Conservation (phyloP, 1,140 invertebrate species). For the Cepaea nemoralis region DNA sequence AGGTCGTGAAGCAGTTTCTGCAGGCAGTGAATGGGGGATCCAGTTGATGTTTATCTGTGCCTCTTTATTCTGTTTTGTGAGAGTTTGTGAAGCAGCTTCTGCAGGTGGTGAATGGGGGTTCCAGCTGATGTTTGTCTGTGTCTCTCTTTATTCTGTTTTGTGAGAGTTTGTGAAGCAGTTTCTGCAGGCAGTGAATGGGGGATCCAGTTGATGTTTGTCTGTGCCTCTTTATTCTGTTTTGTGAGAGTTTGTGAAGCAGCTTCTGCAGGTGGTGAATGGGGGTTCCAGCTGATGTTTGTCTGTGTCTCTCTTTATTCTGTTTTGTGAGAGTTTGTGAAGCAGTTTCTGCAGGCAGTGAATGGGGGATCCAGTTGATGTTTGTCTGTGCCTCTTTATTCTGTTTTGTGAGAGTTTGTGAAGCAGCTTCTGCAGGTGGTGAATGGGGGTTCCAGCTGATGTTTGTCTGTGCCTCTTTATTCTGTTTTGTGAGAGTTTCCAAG, state of each 20-base stretch:
- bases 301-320: too few species aligned
- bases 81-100: slow-evolving; percentile 70
- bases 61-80: too few species aligned
- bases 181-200: slow-evolving; percentile 8
- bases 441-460: neutral
- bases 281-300: neutral
- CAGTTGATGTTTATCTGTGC: neutral
- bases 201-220: neutral
- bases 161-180: slow-evolving; percentile 72
- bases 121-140: neutral
- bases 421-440: slow-evolving; percentile 54
- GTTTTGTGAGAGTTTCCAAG: too few species aligned
- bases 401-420: too few species aligned
- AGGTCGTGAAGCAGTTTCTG: slow-evolving; percentile 68
- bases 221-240: too few species aligned
- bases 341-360: slow-evolving; percentile 55
- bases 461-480: too few species aligned
- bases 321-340: too few species aligned
- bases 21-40: neutral
- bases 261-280: slow-evolving; percentile 43
- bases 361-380: neutral
- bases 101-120: neutral
- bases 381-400: too few species aligned
- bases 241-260: too few species aligned
- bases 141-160: too few species aligned